Percentiles rank a stretch among this genome's conserved stretches.
Conservation (phyloP, 2,888 invertebrate genomes). For the Teinopalpus imperialis region DNA sequence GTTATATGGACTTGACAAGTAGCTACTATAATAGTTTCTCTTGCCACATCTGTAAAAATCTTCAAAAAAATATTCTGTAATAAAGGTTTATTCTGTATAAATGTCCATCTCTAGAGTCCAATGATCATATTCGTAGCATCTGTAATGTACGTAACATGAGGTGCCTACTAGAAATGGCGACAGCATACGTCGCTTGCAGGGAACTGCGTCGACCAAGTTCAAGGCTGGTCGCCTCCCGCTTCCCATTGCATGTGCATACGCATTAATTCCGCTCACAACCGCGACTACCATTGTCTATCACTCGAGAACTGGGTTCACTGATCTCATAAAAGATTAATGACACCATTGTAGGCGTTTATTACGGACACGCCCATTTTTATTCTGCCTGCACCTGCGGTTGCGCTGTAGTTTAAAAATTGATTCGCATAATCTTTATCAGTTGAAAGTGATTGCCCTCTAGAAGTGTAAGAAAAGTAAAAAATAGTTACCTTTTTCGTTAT, state of each 20-base stretch:
- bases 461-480: too few relatives aligned
- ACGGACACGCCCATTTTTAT: constrained; percentile 56
- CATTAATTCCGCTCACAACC: constrained; percentile 77
- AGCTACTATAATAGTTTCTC: too few relatives aligned
- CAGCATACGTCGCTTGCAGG: constrained; percentile 62
- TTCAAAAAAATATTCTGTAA: too few relatives aligned
- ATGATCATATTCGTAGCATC: constrained; percentile 17
- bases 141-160: constrained; percentile 42
- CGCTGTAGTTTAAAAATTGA: constrained; percentile 26
- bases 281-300: constrained; percentile 79
- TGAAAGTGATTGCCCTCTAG: too few relatives aligned
- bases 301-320: constrained; percentile 59
- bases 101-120: constrained; percentile 17
- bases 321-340: constrained; percentile 78
- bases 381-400: constrained; percentile 50
- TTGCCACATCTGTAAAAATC: too few relatives aligned
- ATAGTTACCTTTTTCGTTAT: too few relatives aligned
- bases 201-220: constrained; percentile 70
- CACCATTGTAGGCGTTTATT: constrained; percentile 64
- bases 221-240: constrained; percentile 74
- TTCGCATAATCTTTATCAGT: constrained; percentile 17
- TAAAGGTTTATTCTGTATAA: too few relatives aligned
- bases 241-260: constrained; percentile 73
- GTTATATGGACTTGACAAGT: too few relatives aligned
- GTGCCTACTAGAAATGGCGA: constrained; percentile 67